Evolutionary conservation across 2,113 vertebrate species (phyloP).

Genomic region (Anoura caudifer): DNA sequence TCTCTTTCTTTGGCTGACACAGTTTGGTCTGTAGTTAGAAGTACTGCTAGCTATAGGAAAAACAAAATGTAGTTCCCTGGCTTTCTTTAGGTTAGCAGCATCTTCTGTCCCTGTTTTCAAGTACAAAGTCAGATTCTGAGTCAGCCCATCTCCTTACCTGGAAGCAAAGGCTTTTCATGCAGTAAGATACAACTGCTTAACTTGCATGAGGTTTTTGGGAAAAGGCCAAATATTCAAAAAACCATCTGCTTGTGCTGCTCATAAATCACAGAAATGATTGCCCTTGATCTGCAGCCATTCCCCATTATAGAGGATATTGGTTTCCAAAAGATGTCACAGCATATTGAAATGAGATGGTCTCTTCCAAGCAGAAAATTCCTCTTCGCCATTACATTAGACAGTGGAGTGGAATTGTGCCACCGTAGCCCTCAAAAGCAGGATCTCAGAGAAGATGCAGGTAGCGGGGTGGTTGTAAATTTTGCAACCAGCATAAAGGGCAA

Average conservation of each 20-base stretch:
- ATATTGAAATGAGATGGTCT: slow-evolving; percentile 69
- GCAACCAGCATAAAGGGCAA: slow-evolving; percentile 40
- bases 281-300: slow-evolving; percentile 73
- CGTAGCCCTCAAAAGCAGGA: slow-evolving; percentile 51
- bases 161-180: slow-evolving; percentile 42
- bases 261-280: slow-evolving; percentile 76
- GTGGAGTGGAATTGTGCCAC: slow-evolving; percentile 57
- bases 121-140: slow-evolving; percentile 43
- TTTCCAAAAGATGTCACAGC: slow-evolving; percentile 74
- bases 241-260: slow-evolving; percentile 70
- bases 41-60: not conserved
- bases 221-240: slow-evolving; percentile 74
- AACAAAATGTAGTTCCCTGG: not conserved
- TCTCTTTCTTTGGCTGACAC: not conserved
- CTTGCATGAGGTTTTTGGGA: slow-evolving; percentile 68
- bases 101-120: slow-evolving; percentile 31
- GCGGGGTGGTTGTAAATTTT: slow-evolving; percentile 47
- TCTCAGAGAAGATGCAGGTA: slow-evolving; percentile 45
- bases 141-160: slow-evolving; percentile 8
- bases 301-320: slow-evolving; percentile 69
- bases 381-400: slow-evolving; percentile 41
- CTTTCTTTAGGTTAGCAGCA: not conserved
- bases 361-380: slow-evolving; percentile 73
- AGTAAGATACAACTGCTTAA: slow-evolving; percentile 63
- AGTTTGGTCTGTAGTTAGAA: not conserved